These are phyloP conservation scores for Aurelia coerulea DNA, from an alignment of 30 jellyfish, hydroid and myxozoan species.

Conservation along the genomic window DNA sequence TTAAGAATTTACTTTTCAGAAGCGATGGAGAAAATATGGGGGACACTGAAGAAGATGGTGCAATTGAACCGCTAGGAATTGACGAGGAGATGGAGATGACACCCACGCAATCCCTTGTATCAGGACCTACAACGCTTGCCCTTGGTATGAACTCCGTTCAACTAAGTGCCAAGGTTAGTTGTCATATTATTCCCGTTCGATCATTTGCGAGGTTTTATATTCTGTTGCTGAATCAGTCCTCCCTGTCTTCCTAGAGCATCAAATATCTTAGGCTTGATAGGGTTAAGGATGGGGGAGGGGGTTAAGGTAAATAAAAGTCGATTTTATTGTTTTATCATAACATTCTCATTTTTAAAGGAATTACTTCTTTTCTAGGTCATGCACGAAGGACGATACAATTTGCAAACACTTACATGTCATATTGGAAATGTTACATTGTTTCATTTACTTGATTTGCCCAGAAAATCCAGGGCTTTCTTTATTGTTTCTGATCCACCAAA, in stretches of 20 bases:
- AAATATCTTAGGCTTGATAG: too few species aligned
- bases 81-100: conserved; percentile 53
- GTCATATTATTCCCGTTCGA: background rate
- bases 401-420: conserved; percentile 59
- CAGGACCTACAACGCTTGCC: conserved; percentile 24
- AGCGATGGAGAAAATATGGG: background rate
- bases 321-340: too few species aligned
- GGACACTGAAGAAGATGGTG: background rate
- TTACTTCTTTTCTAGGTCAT: conserved; percentile 48
- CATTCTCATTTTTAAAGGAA: too few species aligned
- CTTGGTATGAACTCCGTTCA: conserved; percentile 47
- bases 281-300: too few species aligned
- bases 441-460: conserved; percentile 48
- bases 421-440: conserved; percentile 60
- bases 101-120: conserved; percentile 34
- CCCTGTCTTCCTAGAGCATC: too few species aligned
- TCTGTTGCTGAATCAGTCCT: too few species aligned
- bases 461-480: conserved; percentile 71
- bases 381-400: conserved; percentile 76
- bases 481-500: conserved; percentile 92
- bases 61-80: background rate
- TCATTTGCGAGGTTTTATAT: too few species aligned
- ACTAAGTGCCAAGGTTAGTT: conserved; percentile 52
- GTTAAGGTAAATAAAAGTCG: too few species aligned
- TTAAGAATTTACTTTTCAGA: too few species aligned